Evolutionary conservation across 2,797 vertebrate genomes (phyloP).

Genomic region (Sardinella longiceps): DNA sequence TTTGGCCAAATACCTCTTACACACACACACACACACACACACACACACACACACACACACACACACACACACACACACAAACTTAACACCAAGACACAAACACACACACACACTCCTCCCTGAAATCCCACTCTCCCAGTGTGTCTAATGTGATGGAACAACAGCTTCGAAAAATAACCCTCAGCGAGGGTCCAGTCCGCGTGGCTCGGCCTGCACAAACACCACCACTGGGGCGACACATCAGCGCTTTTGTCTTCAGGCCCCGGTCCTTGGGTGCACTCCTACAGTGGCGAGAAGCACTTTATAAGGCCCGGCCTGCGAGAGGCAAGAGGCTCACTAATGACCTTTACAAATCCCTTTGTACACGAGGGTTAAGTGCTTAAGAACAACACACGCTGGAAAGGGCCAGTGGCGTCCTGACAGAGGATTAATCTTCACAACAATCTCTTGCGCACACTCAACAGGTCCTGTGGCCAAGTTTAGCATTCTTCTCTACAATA

Average conservation of each 20-base stretch:
- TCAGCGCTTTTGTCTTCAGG: not conserved
- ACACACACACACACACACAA: too few relatives aligned
- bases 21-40: not conserved
- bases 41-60: not conserved
- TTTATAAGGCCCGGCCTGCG: conserved; percentile 68
- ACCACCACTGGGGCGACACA: not conserved
- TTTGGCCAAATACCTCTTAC: not conserved
- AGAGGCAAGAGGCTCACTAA: conserved; percentile 66
- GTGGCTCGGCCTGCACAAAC: not conserved
- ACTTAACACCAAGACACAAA: conserved; percentile 3
- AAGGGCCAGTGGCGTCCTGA: conserved; percentile 60
- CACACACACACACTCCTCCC: not conserved
- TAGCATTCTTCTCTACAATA: conserved; percentile 35
- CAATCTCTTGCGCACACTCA: conserved; percentile 40
- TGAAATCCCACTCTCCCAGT: not conserved
- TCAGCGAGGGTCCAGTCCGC: not conserved
- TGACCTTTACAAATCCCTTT: conserved; percentile 70
- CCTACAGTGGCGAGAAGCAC: conserved; percentile 35
- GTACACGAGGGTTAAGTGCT: conserved; percentile 66
- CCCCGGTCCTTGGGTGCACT: not conserved
- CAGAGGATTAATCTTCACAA: conserved; percentile 50
- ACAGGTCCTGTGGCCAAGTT: conserved; percentile 35
- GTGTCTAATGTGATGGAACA: not conserved
- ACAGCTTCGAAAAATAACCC: not conserved
- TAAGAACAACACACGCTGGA: conserved; percentile 65